phyloP scores from a whole-genome alignment of 2,113 vertebrate genomes.

The Siniperca knerii region DNA sequence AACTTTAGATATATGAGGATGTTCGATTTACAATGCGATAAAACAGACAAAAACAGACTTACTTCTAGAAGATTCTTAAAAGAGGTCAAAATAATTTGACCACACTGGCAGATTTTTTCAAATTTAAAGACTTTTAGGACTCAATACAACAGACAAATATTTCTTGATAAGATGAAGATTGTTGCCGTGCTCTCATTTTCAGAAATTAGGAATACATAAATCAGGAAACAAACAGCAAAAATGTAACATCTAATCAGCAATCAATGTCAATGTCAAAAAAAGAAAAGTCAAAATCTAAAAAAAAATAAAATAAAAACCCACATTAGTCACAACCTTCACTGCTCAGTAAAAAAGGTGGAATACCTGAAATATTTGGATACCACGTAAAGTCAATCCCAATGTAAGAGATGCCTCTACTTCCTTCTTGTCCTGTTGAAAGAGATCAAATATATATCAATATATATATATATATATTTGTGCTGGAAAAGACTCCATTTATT shows the following conservation, averaged over 20 bases:
- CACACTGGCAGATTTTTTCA: background rate
- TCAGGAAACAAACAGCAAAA: background rate
- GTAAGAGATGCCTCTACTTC: conserved; percentile 95
- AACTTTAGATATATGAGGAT: background rate
- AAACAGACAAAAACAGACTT: background rate
- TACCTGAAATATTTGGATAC: conserved; percentile 99
- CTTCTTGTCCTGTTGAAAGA: conserved; percentile 91
- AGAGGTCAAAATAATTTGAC: background rate
- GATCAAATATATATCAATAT: background rate
- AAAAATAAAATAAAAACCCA: background rate
- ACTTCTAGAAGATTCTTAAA: background rate
- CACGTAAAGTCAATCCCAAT: conserved; percentile 94
- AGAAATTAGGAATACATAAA: background rate
- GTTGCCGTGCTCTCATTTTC: background rate
- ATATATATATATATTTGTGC: too few species aligned
- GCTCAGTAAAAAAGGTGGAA: background rate
- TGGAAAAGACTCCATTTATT: background rate
- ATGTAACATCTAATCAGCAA: background rate
- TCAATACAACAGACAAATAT: background rate
- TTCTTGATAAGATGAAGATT: too few species aligned
- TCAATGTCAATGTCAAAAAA: too few species aligned
- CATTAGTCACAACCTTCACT: background rate
- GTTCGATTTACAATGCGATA: background rate
- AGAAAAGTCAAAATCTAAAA: background rate
- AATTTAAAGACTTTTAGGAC: background rate